Conservation (phyloP, 2,797 vertebrate genomes). For the Calcarius lapponicus region DNA sequence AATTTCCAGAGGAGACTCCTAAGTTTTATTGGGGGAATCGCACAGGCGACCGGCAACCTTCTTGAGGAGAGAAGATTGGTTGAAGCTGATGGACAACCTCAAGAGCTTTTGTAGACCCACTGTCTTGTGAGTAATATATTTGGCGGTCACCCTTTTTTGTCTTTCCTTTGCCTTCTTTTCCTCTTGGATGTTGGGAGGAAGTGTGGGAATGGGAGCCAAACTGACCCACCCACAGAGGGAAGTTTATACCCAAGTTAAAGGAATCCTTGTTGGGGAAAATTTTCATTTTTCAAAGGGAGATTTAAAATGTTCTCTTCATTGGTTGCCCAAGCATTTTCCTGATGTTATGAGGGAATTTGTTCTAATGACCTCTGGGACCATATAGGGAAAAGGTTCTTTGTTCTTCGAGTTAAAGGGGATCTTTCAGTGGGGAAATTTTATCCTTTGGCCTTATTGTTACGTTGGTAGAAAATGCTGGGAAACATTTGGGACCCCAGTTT, state of each 20-base stretch:
- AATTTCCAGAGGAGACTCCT: not conserved
- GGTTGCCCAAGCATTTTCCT: not conserved
- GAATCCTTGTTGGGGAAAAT: too few species aligned
- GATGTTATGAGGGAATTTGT: not conserved
- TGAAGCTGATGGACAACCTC: fast-evolving
- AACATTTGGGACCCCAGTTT: too few species aligned
- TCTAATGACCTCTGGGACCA: not conserved
- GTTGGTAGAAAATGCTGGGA: too few species aligned
- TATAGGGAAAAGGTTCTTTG: not conserved
- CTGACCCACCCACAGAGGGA: too few species aligned
- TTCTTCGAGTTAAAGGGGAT: not conserved
- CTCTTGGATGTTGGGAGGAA: not conserved
- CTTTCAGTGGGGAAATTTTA: too few species aligned
- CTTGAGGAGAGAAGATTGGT: not conserved
- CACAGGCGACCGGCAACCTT: not conserved
- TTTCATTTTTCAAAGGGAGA: too few species aligned
- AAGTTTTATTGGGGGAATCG: not conserved
- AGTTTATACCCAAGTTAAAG: too few species aligned
- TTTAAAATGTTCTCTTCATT: too few species aligned
- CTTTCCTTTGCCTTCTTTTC: too few species aligned
- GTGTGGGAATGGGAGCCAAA: too few species aligned
- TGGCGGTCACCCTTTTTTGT: not conserved
- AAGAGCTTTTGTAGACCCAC: not conserved
- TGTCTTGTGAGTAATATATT: not conserved
- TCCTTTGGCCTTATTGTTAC: too few species aligned